Percentiles rank a stretch among this genome's conserved stretches.
Conservation (phyloP, 2,888 invertebrate genomes). For the Clivina fossor region DNA sequence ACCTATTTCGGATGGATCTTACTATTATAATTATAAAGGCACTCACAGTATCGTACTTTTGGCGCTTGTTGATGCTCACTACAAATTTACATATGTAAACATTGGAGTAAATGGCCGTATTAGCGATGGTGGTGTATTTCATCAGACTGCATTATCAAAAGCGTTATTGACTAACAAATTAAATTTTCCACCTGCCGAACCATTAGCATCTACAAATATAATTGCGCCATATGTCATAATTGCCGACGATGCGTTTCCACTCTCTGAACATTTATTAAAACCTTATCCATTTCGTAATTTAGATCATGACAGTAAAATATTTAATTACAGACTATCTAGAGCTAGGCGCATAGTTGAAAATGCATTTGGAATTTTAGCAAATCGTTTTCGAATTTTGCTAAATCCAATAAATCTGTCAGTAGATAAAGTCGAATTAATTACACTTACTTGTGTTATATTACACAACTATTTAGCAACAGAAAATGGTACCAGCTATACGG, state of each 20-base stretch:
- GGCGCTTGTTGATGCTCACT: slow-evolving; percentile 22
- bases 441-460: slow-evolving; percentile 2
- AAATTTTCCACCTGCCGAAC: slow-evolving; percentile 24
- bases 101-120: slow-evolving; percentile 32
- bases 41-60: slow-evolving; percentile 24
- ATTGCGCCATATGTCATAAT: slow-evolving; percentile 26
- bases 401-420: slow-evolving; percentile 7
- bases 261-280: slow-evolving; percentile 21
- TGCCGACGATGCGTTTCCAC: slow-evolving; percentile 32
- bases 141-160: slow-evolving; percentile 13
- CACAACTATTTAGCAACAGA: slow-evolving; percentile 11
- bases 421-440: slow-evolving; percentile 8
- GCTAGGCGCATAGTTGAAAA: slow-evolving; percentile 41
- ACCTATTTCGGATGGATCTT: slow-evolving; percentile 34
- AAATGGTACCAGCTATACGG: slow-evolving; percentile 3
- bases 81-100: slow-evolving; percentile 32
- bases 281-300: slow-evolving; percentile 19
- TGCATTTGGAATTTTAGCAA: slow-evolving; percentile 38
- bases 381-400: slow-evolving; percentile 23
- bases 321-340: slow-evolving; percentile 36
- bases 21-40: slow-evolving; percentile 38
- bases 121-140: slow-evolving; percentile 33
- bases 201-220: slow-evolving; percentile 7
- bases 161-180: slow-evolving; percentile 21
- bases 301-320: slow-evolving; percentile 15